Evolutionary conservation across 2,888 invertebrate genomes (phyloP).

Genomic region (Eupithecia dodoneata): DNA sequence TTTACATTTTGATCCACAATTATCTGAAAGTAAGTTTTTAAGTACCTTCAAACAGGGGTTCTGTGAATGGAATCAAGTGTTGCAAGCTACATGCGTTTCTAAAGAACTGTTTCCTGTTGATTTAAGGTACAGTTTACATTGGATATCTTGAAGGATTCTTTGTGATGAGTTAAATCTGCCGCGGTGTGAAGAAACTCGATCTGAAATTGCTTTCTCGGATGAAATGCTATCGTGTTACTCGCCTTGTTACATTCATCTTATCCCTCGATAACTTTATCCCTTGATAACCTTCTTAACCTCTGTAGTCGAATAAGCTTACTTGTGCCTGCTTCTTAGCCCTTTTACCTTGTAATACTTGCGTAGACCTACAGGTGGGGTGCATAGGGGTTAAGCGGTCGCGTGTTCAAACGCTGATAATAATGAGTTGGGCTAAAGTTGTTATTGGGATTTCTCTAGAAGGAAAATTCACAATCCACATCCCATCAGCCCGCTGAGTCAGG

Average conservation of each 20-base stretch:
- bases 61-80: background rate
- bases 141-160: constrained; percentile 5
- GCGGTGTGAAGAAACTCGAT: constrained; percentile 49
- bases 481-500: too few relatives aligned
- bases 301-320: constrained; percentile 6
- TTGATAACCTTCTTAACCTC: constrained; percentile 11
- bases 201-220: constrained; percentile 54
- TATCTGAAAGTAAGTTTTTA: background rate
- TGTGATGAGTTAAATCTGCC: constrained; percentile 30
- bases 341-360: background rate
- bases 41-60: constrained; percentile 3
- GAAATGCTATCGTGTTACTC: constrained; percentile 45
- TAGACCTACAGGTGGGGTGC: background rate
- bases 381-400: background rate
- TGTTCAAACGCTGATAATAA: too few relatives aligned
- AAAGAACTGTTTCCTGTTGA: background rate
- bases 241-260: constrained; percentile 21
- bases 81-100: background rate
- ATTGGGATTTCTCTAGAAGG: too few relatives aligned
- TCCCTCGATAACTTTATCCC: constrained; percentile 18
- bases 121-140: constrained; percentile 18
- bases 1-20: constrained; percentile 18
- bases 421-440: too few relatives aligned
- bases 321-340: background rate
- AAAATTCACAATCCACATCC: too few relatives aligned